Base-by-base conservation (phyloP, 2,113 vertebrate genomes). In the Boleophthalmus pectinirostris region DNA sequence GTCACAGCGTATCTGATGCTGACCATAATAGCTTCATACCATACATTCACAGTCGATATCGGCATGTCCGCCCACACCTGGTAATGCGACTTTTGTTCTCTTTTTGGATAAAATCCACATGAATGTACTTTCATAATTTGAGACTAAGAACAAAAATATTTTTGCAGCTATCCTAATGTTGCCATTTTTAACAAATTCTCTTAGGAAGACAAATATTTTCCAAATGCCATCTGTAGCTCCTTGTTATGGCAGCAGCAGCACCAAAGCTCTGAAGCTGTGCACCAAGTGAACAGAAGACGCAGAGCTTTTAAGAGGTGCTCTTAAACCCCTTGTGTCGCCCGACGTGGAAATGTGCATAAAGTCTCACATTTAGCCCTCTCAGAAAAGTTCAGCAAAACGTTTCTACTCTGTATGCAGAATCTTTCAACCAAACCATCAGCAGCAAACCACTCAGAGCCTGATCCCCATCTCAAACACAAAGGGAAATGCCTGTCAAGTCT, bases 401-500 rank as follows among this genome's bases (percentile, higher is more conserved):
- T 83, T 82, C 72, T 83, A 77, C 72, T 88, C 80, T 82, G 72
- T 82, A 84, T 87, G 84, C 74, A 77, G 82, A 86, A 86, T 90
- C 75, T 87, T 84, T 87, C 85, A 81, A 75, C 82, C 87, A 84
- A 78, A 86, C 69, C 84, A 73, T 84, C 80, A 82, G 69, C 74
- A 72, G 69, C 63, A 20, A 87, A 91, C 75, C 91, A 88, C 85
- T 91, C 86, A 81, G 85, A 75, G 76, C 77, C 84, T 75, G 84
- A 92, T 86, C 88, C 81, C 83, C 81, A 75, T 90, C 86, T 87
- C 72, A 82, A 88, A 86, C 85, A 88, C 82, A 90, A 87, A 90
- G 79, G 85, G 82, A 87, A 91, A 90, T 87, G 83, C 73, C 84
- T 81, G 89, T 90, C 87, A 90, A 90, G 82, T 90, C 83, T 85